Evolutionary conservation across 2,797 vertebrate species (phyloP), one percentile per base, ranked within the genome.

Genomic region (Melanitta fusca): DNA sequence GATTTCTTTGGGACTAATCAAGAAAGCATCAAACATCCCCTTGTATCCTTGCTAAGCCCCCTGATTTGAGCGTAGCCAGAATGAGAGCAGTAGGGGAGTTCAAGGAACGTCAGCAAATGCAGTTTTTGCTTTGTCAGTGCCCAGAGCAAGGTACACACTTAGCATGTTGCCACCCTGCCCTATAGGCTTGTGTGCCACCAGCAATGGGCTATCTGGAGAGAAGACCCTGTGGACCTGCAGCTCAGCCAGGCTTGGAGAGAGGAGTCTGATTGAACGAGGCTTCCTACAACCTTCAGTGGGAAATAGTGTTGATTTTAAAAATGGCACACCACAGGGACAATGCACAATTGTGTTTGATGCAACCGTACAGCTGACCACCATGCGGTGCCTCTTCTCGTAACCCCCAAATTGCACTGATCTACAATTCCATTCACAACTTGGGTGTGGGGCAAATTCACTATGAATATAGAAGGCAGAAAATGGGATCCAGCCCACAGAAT

Each of bases 1-100:
- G 64, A 22, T 82, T 81, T 80, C 57, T 95, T 91, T 65, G 39
- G 41, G 1, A 41, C 68, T 89, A 89, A 90, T 79, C 45, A 89
- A 85, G 66, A 15, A 89, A 93, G 25, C 60, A 62, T 71, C 65
- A 82, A 82, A 71, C 45, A 83, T 32, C 73, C 69, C 28, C 32
- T 74, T 78, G 71, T 47, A 87, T 58, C 58, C 79, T 93, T 4
- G 4, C 39, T 81, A 49, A 92, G n/a, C 30, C 8, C 57, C 34
- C 47, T 66, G 30, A 13, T 71, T 88, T 89, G 57, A 85, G 54
- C 47, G n/a, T 28, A 66, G 77, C 49, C 81, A 89, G 75, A 90
- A 88, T 20, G 39, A 70, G 58, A 17, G 30, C 43, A 60, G 36
- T 25, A 28, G 30, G 6, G 3, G 43, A 73, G 30, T 85, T 61